These are phyloP conservation scores for Oreortyx pictus DNA, from an alignment of 2,797 vertebrate species.

Conservation along the genomic window DNA sequence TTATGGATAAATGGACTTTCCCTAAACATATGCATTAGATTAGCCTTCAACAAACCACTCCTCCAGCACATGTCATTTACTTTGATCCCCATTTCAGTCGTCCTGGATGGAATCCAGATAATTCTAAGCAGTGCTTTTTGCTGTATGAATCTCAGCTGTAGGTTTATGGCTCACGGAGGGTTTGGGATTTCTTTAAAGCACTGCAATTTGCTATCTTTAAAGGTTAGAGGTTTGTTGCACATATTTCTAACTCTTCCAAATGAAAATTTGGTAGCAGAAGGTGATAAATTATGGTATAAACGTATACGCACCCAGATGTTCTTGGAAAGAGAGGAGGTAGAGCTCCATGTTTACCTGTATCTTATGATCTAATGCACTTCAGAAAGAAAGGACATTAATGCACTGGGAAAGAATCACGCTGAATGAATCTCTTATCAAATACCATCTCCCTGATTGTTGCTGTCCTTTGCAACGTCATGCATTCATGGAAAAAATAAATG, in stretches of 20 bases:
- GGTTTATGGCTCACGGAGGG: slow-evolving; percentile 45
- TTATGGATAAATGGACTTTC: slow-evolving; percentile 71
- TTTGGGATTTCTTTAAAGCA: slow-evolving; percentile 60
- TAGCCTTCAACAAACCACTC: slow-evolving; percentile 67
- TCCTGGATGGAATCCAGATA: slow-evolving; percentile 67
- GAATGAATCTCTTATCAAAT: background rate
- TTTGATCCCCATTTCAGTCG: slow-evolving; percentile 66
- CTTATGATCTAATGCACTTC: background rate
- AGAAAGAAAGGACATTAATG: background rate
- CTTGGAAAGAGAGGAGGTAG: slow-evolving; percentile 16
- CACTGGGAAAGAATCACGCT: background rate
- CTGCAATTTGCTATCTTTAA: slow-evolving; percentile 52
- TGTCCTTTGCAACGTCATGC: background rate
- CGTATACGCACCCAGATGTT: background rate
- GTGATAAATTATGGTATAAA: slow-evolving; percentile 28
- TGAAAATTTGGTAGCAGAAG: background rate
- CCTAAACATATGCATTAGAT: slow-evolving; percentile 70
- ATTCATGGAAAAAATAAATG: background rate
- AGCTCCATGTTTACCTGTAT: slow-evolving; percentile 9
- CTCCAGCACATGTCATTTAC: slow-evolving; percentile 68
- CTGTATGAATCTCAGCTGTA: slow-evolving; percentile 68
- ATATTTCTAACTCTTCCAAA: slow-evolving; percentile 33
- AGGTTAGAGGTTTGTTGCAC: slow-evolving; percentile 2
- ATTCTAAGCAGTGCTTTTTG: slow-evolving; percentile 66
- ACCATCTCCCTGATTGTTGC: background rate